These are phyloP conservation scores for Poeciliopsis gracilis DNA, from an alignment of 2,797 vertebrate species.

Conservation along the genomic window DNA sequence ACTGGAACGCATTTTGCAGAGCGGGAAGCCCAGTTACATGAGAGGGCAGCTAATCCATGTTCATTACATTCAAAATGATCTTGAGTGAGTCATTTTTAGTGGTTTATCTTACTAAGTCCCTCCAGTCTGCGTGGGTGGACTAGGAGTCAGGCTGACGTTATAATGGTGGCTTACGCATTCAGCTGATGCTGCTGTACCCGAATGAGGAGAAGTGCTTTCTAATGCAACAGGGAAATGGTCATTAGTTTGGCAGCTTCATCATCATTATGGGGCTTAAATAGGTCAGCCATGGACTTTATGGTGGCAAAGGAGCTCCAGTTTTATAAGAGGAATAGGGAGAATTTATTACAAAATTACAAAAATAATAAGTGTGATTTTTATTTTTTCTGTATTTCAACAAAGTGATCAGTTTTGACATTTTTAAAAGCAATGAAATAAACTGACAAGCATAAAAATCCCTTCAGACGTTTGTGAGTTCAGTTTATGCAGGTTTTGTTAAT, in stretches of 20 bases:
- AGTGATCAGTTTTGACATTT: not conserved
- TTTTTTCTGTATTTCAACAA: not conserved
- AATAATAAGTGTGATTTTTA: not conserved
- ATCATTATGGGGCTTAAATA: slow-evolving; percentile 62
- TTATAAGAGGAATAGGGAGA: slow-evolving; percentile 15
- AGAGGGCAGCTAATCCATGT: slow-evolving; percentile 37
- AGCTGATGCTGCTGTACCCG: slow-evolving; percentile 39
- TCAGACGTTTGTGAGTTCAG: not conserved
- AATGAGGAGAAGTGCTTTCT: slow-evolving; percentile 56
- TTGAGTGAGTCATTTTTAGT: slow-evolving; percentile 47
- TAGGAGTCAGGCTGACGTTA: slow-evolving; percentile 51
- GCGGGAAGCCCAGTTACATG: slow-evolving; percentile 20
- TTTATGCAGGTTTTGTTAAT: not conserved
- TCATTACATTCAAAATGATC: slow-evolving; percentile 52
- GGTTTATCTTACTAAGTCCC: slow-evolving; percentile 32
- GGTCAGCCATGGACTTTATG: slow-evolving; percentile 51
- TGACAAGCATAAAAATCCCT: not conserved
- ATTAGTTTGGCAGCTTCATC: slow-evolving; percentile 61
- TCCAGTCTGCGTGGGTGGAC: slow-evolving; percentile 50
- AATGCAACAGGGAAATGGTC: slow-evolving; percentile 62
- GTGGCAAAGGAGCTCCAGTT: slow-evolving; percentile 23
- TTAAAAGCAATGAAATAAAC: not conserved
- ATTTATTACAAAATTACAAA: slow-evolving; percentile 8
- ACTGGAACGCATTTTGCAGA: slow-evolving; percentile 21
- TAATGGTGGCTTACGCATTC: slow-evolving; percentile 51